Conservation (phyloP, 1,140 invertebrate genomes). For the Ceratosolen solmsi region DNA sequence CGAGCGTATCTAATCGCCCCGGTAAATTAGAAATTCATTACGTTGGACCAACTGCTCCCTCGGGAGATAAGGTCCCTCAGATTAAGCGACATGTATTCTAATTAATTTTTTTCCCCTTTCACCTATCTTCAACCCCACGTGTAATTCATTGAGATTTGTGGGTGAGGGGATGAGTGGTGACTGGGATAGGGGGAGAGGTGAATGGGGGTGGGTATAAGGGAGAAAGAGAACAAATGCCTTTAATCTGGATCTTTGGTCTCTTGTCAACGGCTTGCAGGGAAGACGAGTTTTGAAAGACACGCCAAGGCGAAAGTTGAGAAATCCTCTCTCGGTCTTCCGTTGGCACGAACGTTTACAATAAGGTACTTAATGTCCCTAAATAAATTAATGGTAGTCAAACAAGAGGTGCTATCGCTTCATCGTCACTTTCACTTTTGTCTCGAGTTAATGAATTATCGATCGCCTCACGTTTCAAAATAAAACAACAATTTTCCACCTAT, state of each 20-base stretch:
- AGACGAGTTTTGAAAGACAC: constrained; percentile 8
- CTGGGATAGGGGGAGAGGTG: too few species aligned
- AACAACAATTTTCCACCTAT: background rate
- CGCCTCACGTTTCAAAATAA: background rate
- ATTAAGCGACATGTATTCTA: constrained; percentile 36
- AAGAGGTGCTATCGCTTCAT: constrained; percentile 14
- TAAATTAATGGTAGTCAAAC: constrained; percentile 31
- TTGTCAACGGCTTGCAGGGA: constrained; percentile 2
- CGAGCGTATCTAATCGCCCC: constrained; percentile 24
- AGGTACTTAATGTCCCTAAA: constrained; percentile 28
- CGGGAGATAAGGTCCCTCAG: constrained; percentile 29
- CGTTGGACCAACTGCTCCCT: constrained; percentile 5
- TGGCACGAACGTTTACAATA: background rate
- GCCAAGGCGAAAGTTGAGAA: too few species aligned
- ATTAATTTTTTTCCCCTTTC: constrained; percentile 34
- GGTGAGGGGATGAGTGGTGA: background rate
- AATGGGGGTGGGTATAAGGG: too few species aligned
- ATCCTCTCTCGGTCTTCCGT: background rate
- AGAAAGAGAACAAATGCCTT: constrained; percentile 12
- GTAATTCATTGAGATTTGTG: too few species aligned
- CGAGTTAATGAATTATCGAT: constrained; percentile 25
- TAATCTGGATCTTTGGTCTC: constrained; percentile 24
- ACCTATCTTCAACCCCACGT: too few species aligned
- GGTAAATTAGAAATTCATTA: constrained; percentile 49
- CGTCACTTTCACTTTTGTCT: constrained; percentile 17